Percentiles rank a stretch among this genome's conserved stretches.
Conservation (phyloP, 2,113 vertebrate genomes). For the Epinephelus moara region DNA sequence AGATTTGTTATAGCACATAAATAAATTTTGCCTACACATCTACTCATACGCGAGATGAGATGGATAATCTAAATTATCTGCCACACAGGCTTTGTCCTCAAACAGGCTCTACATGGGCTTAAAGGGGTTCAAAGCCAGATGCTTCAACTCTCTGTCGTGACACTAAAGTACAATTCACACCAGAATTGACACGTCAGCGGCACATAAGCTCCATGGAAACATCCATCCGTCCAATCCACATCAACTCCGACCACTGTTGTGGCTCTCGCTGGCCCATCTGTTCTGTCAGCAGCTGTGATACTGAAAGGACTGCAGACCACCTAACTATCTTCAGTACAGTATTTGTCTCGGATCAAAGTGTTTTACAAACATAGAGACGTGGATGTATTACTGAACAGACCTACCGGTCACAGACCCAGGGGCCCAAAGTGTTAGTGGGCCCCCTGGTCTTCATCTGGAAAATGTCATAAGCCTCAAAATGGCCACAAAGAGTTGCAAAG, state of each 20-base stretch:
- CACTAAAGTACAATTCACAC: constrained; percentile 34
- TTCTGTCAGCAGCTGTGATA: background rate
- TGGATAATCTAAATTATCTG: background rate
- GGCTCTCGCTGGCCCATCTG: background rate
- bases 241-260: background rate
- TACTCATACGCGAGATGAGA: background rate
- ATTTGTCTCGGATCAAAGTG: background rate
- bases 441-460: too few species aligned
- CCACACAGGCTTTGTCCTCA: background rate
- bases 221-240: background rate
- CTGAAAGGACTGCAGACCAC: background rate
- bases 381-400: too few species aligned
- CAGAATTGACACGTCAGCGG: constrained; percentile 18
- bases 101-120: background rate
- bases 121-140: constrained; percentile 19
- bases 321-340: background rate
- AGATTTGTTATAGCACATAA: background rate
- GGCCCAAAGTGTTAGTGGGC: too few species aligned
- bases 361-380: background rate
- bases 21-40: background rate
- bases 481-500: too few species aligned
- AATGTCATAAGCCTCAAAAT: too few species aligned
- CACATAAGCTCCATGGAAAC: constrained; percentile 8
- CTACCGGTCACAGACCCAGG: too few species aligned
- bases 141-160: constrained; percentile 23